Evolutionary conservation across 1,140 invertebrate species (phyloP), one percentile per base, ranked within the genome.

Genomic region (Zaprionus gabonicus): DNA sequence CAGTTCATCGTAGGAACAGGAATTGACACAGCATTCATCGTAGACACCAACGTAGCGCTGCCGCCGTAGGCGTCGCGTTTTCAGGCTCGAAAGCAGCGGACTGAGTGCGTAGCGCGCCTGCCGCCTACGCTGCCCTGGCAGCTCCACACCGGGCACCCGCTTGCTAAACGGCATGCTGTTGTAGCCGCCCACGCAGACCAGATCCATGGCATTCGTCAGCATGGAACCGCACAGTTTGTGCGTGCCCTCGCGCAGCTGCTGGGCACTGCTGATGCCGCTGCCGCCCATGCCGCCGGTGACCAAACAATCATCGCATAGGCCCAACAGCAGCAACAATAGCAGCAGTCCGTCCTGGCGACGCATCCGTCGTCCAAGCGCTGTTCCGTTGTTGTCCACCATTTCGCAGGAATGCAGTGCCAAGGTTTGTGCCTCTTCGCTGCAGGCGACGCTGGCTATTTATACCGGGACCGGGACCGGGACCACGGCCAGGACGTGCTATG

Each of bases 171-270:
- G 23, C 49, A 81, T 53, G 2, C 76, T 38, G 27, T 90, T 86
- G 56, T 72, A 90, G 25, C 85, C 87, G 34, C 36, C 57, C 53
- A 67, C 63, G 28, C 88, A 91, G 36, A 80, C 81, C 56, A 64
- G 9, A 9, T 88, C 84, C 73, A 91, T 65, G 66, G 88, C 84
- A 51, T 80, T 70, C 53, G 80, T 78, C 25, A 91, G 71, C 0
- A 59, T 66, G 2, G 71, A 23, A 36, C 88, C 88, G 41, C 88
- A 91, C 25, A 91, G 66, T 38, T 85, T 91, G 64, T 91, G 87
- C 51, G 38, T 65, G 58, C 88, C 83, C 44, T 51, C 31, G n/a
- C 78, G 67, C 67, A 83, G 56, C 38, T 75, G 74, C 31, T 81
- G 74, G 38, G 62, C 77, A 1, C 41, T 20, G 27, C 20, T 28